A percentile compares a stretch with the other conserved stretches of the same genome.
Evolutionary conservation across 2,113 vertebrate genomes (phyloP).

Genomic region (Bostrychus sinensis): DNA sequence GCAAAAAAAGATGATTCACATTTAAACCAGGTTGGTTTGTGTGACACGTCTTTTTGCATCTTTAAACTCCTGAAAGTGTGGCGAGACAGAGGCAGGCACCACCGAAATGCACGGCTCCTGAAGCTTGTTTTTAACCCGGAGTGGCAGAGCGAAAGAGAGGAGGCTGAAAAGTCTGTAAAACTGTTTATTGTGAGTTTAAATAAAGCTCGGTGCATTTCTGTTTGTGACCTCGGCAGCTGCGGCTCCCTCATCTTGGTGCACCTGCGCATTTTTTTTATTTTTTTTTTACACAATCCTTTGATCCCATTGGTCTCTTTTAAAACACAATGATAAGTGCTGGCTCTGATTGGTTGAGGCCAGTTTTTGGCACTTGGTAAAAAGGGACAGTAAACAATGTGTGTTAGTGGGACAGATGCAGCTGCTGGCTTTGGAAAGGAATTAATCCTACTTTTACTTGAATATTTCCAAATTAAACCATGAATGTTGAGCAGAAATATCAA

Average conservation of each 20-base stretch:
- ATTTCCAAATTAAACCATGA: background rate
- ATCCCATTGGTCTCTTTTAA: constrained; percentile 60
- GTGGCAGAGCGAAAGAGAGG: constrained; percentile 29
- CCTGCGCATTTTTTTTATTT: constrained; percentile 59
- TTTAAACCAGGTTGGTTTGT: constrained; percentile 32
- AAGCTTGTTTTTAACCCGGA: constrained; percentile 16
- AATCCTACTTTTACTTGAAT: background rate
- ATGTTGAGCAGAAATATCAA: background rate
- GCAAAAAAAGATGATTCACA: constrained; percentile 28
- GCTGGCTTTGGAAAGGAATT: background rate
- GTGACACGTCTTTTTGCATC: constrained; percentile 5
- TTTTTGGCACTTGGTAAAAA: constrained; percentile 42
- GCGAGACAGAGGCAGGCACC: constrained; percentile 12
- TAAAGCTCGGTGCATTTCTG: constrained; percentile 24
- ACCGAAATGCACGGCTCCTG: background rate
- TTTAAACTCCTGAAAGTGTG: constrained; percentile 24
- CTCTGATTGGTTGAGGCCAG: constrained; percentile 39
- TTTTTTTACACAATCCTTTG: constrained; percentile 51
- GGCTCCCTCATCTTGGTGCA: constrained; percentile 55
- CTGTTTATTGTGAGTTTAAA: constrained; percentile 29
- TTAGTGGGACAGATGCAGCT: constrained; percentile 1
- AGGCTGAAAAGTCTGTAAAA: constrained; percentile 27
- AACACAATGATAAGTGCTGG: constrained; percentile 39
- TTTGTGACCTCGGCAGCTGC: constrained; percentile 68
- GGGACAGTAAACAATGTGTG: constrained; percentile 28